Conservation (phyloP, 2,888 invertebrate species). For the Sminthurides aquaticus region DNA sequence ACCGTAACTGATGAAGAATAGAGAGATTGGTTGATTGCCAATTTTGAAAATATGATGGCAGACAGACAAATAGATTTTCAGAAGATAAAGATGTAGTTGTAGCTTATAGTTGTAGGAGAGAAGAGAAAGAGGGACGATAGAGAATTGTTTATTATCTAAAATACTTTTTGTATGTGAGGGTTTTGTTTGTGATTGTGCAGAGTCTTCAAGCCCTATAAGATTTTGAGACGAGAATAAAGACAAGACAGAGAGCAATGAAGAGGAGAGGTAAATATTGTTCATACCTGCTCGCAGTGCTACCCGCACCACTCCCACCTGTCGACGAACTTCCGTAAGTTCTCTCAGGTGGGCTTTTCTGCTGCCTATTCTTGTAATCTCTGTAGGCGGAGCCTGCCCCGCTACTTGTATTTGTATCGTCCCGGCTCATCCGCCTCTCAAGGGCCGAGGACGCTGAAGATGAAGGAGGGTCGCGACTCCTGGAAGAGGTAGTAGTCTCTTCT, state of each 20-base stretch:
- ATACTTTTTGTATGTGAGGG: no score
- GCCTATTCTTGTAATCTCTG: conserved; percentile 10
- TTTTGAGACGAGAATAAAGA: neutral
- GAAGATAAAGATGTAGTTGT: neutral
- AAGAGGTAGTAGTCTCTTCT: neutral
- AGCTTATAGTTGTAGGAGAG: neutral
- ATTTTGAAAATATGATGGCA: neutral
- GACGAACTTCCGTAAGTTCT: conserved; percentile 13
- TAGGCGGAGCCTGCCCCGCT: conserved; percentile 6
- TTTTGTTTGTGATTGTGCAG: neutral
- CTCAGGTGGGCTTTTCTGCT: conserved; percentile 22
- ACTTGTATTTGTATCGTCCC: conserved; percentile 13
- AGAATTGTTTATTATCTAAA: no score
- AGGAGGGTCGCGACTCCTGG: conserved; percentile 12
- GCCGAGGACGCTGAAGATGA: neutral
- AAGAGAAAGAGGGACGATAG: neutral
- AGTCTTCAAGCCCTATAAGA: neutral
- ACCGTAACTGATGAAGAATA: no score
- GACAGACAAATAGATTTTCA: neutral
- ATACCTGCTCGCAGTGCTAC: conserved; percentile 18
- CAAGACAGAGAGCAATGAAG: neutral
- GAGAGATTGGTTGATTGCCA: no score
- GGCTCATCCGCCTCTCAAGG: conserved; percentile 17
- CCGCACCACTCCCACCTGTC: conserved; percentile 1
- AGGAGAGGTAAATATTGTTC: neutral